phyloP scores from a whole-genome alignment of 2,797 vertebrate genomes.

The Simalia tracyae region DNA sequence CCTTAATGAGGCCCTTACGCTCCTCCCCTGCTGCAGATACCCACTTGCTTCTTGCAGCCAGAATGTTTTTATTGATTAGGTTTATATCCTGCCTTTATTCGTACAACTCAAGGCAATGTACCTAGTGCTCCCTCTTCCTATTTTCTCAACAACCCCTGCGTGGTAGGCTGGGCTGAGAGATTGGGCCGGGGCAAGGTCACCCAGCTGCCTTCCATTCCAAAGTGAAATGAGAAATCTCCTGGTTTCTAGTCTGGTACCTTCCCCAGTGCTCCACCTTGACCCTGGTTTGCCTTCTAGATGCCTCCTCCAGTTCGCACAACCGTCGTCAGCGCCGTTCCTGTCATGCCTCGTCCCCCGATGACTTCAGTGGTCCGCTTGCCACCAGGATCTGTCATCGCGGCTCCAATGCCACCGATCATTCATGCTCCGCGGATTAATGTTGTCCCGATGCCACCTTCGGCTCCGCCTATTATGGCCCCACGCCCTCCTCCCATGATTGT shows the following conservation, averaged over 20 bases:
- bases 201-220: background rate
- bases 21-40: too few relatives aligned
- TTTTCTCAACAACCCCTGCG: background rate
- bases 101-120: too few relatives aligned
- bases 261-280: background rate
- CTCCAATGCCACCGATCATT: constrained; percentile 91
- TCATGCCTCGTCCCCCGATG: constrained; percentile 90
- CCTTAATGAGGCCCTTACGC: background rate
- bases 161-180: background rate
- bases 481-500: constrained; percentile 96
- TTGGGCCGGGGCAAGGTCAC: too few relatives aligned
- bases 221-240: background rate
- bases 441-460: constrained; percentile 90
- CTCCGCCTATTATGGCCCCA: constrained; percentile 90
- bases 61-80: background rate
- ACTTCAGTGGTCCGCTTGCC: constrained; percentile 88
- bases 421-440: constrained; percentile 92
- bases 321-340: constrained; percentile 90
- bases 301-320: constrained; percentile 88
- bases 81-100: background rate
- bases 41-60: too few relatives aligned
- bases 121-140: background rate
- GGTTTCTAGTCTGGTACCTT: background rate
- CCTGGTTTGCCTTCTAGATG: constrained; percentile 74
- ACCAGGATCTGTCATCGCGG: constrained; percentile 87